phyloP scores from a whole-genome alignment of 2,113 vertebrate species.

The Cyprinodon variegatus region DNA sequence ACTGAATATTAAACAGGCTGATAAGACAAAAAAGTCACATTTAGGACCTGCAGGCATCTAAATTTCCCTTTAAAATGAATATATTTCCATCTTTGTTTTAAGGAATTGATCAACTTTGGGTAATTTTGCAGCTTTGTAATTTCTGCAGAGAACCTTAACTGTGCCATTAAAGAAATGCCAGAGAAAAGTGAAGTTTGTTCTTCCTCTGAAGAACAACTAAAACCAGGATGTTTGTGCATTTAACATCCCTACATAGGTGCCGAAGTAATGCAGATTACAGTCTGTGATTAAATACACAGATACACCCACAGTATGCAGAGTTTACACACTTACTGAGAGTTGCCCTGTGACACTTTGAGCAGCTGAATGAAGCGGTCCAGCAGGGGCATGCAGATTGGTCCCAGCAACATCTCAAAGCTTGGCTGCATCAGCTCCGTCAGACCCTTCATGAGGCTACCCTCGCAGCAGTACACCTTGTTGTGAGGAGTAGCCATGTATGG shows the following conservation, averaged over 20 bases:
- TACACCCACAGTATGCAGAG: neutral
- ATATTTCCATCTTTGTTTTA: no score
- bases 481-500: conserved; percentile 97
- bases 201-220: neutral
- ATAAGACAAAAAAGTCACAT: no score
- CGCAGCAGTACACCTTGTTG: conserved; percentile 97
- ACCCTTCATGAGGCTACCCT: conserved; percentile 95
- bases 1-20: no score
- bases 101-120: neutral
- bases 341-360: conserved; percentile 90
- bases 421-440: conserved; percentile 96
- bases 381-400: conserved; percentile 95
- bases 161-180: neutral
- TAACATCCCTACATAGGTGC: neutral
- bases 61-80: neutral
- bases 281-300: neutral
- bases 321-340: conserved; percentile 85
- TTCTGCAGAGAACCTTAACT: neutral
- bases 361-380: conserved; percentile 94
- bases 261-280: no score
- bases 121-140: neutral
- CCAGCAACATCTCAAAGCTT: conserved; percentile 92
- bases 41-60: no score
- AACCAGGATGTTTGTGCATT: conserved; percentile 3
- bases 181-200: neutral